Conservation (phyloP, 2,113 vertebrate species). For the Rutilus rutilus region DNA sequence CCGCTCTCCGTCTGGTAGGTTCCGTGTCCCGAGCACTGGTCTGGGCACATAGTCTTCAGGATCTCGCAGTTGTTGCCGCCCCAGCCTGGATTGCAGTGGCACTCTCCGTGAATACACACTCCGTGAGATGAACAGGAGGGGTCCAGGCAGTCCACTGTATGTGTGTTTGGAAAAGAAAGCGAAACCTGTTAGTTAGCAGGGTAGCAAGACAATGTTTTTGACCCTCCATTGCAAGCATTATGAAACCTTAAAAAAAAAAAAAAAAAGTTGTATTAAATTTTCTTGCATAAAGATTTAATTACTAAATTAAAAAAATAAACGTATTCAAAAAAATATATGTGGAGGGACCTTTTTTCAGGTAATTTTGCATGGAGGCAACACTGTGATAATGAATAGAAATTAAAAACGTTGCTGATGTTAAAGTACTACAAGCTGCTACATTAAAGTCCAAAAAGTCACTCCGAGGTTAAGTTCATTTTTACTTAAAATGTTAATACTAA, state of each 20-base stretch:
- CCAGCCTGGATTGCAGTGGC: slow-evolving; percentile 94
- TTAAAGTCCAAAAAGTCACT: not conserved
- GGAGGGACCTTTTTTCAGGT: not conserved
- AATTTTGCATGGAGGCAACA: not conserved
- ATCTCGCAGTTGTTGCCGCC: slow-evolving; percentile 93
- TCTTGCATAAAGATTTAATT: not conserved
- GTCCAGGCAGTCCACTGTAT: slow-evolving; percentile 93
- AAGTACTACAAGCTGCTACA: not conserved
- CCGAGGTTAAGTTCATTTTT: not conserved
- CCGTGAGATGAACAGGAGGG: slow-evolving; percentile 90
- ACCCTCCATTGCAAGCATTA: not conserved
- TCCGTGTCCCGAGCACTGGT: slow-evolving; percentile 97
- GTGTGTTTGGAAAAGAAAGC: not conserved
- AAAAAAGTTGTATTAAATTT: not conserved
- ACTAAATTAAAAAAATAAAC: not conserved
- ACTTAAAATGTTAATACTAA: not conserved
- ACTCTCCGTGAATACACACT: slow-evolving; percentile 92
- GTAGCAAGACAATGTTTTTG: not conserved
- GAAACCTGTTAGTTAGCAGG: not conserved
- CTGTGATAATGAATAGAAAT: not conserved
- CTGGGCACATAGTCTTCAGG: slow-evolving; percentile 93
- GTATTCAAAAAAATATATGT: not conserved
- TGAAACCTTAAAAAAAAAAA: too few species aligned
- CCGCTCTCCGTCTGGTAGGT: slow-evolving; percentile 88
- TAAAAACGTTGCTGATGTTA: not conserved